phyloP scores from a whole-genome alignment of 2,888 invertebrate genomes.

The Octodonta nipae region DNA sequence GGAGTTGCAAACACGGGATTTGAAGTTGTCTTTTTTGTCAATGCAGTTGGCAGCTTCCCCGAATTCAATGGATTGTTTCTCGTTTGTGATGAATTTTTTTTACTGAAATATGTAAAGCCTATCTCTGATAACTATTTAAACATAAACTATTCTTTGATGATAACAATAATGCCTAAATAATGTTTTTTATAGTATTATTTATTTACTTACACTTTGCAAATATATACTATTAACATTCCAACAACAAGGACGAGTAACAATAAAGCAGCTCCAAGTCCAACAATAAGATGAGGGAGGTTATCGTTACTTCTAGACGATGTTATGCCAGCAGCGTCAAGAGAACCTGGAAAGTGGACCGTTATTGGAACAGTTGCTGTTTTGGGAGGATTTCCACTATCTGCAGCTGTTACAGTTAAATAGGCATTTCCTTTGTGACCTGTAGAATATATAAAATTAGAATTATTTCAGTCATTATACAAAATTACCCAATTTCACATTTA shows the following conservation, averaged over 20 bases:
- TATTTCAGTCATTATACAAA: neutral
- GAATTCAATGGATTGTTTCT: too few species aligned
- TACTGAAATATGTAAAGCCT: slow-evolving; percentile 11
- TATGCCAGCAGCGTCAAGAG: slow-evolving; percentile 29
- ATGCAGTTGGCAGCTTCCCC: neutral
- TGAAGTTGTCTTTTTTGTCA: neutral
- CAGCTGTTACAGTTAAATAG: slow-evolving; percentile 68
- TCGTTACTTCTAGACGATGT: slow-evolving; percentile 17
- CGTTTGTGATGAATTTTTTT: slow-evolving; percentile 22
- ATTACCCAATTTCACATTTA: too few species aligned
- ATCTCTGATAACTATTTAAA: slow-evolving; percentile 1
- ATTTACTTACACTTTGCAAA: slow-evolving; percentile 57
- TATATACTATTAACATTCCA: slow-evolving; percentile 60
- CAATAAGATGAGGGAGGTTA: slow-evolving; percentile 35
- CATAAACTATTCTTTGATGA: neutral
- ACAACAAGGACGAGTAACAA: slow-evolving; percentile 63
- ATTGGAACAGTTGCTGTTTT: slow-evolving; percentile 59
- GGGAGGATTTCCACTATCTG: slow-evolving; percentile 74
- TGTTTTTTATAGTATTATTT: too few species aligned
- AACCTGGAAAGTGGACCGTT: slow-evolving; percentile 45
- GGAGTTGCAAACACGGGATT: slow-evolving; percentile 35
- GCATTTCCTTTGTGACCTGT: slow-evolving; percentile 29
- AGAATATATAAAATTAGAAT: neutral
- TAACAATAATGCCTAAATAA: too few species aligned
- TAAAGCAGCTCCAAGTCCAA: slow-evolving; percentile 57